A percentile compares a stretch with the other conserved stretches of the same genome.
These are phyloP conservation scores for Microctonus brassicae DNA, from an alignment of 2,888 invertebrate species.

Conservation along the genomic window DNA sequence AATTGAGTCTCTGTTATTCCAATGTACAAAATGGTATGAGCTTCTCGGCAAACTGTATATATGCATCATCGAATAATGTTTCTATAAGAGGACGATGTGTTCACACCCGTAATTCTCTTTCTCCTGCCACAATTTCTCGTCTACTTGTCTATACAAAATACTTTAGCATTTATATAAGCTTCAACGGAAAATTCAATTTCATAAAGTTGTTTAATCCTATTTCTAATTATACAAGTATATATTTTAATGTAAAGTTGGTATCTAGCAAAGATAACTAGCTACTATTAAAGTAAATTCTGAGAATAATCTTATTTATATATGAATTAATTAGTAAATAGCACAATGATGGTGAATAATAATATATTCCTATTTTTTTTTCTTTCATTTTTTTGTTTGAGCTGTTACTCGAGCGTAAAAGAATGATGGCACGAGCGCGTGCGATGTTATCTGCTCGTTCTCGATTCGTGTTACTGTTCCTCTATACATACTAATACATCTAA, in stretches of 20 bases:
- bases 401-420: slow-evolving; percentile 18
- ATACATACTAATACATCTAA: background rate
- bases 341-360: background rate
- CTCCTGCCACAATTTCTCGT: slow-evolving; percentile 22
- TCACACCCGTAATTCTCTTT: slow-evolving; percentile 62
- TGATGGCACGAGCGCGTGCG: slow-evolving; percentile 11
- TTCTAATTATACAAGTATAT: background rate
- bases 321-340: background rate
- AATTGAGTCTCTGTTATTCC: slow-evolving; percentile 21
- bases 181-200: background rate
- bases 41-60: slow-evolving; percentile 11
- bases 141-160: background rate
- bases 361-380: background rate
- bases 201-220: background rate
- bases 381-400: background rate
- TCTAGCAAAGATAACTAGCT: background rate
- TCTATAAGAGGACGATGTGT: slow-evolving; percentile 43
- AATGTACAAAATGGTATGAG: slow-evolving; percentile 11
- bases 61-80: background rate
- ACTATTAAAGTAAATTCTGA: background rate
- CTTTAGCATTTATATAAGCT: background rate
- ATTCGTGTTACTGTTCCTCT: slow-evolving; percentile 16
- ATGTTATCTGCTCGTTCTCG: slow-evolving; percentile 27
- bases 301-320: background rate
- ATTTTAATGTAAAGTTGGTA: too few species aligned